Evolutionary conservation across 92 coral and sea anemone species (phyloP).

Genomic region (Hydrozoanthus gracilis): DNA sequence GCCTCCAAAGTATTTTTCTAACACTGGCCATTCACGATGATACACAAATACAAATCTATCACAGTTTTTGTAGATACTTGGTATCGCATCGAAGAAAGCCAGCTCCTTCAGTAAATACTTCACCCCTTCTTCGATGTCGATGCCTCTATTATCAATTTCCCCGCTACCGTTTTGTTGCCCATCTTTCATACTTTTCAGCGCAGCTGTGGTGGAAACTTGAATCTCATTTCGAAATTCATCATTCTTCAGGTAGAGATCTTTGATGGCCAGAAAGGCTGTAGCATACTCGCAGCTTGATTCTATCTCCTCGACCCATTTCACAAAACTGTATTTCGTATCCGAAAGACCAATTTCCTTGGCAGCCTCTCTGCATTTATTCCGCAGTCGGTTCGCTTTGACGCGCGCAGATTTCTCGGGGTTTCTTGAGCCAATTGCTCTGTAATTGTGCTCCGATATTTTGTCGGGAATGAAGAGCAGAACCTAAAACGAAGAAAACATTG

Average conservation of each 20-base stretch:
- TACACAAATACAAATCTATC: constrained; percentile 80
- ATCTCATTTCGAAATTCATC: constrained; percentile 71
- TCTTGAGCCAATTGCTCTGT: constrained; percentile 76
- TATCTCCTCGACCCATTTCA: constrained; percentile 76
- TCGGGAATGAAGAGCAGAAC: constrained; percentile 72
- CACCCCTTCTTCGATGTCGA: constrained; percentile 78
- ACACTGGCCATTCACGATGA: constrained; percentile 80
- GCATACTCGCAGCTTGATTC: constrained; percentile 64
- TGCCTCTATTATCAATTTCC: not conserved
- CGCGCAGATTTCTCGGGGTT: constrained; percentile 83
- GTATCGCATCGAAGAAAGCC: constrained; percentile 69
- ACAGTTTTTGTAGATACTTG: constrained; percentile 63
- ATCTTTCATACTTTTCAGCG: constrained; percentile 61
- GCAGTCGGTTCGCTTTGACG: constrained; percentile 64
- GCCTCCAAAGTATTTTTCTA: constrained; percentile 77
- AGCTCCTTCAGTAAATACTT: constrained; percentile 75
- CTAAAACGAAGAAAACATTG: constrained; percentile 29
- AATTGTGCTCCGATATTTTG: constrained; percentile 78
- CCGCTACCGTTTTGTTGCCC: constrained; percentile 57
- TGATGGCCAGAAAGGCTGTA: constrained; percentile 61
- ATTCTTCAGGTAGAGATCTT: constrained; percentile 64
- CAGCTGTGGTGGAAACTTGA: constrained; percentile 63
- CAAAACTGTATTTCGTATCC: constrained; percentile 45
- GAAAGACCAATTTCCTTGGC: constrained; percentile 46
- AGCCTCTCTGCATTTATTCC: constrained; percentile 77